Evolutionary conservation across 53 echinoderm and acorn worm species (phyloP).

Genomic region (Hippasteria phrygiana): DNA sequence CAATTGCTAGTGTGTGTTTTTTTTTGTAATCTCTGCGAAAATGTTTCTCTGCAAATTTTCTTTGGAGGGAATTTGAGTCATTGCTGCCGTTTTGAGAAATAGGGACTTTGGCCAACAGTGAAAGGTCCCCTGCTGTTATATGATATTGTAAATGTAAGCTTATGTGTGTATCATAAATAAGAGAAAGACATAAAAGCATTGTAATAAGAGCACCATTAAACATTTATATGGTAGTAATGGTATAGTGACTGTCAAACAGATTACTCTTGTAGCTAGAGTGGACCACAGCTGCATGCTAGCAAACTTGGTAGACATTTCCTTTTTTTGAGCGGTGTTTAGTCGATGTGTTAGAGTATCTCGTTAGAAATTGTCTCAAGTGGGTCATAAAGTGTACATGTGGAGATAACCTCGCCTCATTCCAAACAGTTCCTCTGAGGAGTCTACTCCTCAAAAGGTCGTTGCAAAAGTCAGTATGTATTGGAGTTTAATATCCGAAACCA

Average conservation of each 20-base stretch:
- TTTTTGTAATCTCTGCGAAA: neutral
- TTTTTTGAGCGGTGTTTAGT: too few relatives aligned
- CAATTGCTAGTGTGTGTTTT: neutral
- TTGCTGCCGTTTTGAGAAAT: neutral
- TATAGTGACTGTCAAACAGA: neutral
- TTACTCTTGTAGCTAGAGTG: too few relatives aligned
- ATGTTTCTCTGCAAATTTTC: neutral
- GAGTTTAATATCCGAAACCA: too few relatives aligned
- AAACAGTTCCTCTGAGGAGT: too few relatives aligned
- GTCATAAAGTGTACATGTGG: too few relatives aligned
- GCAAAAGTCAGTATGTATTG: too few relatives aligned
- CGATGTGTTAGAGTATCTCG: too few relatives aligned
- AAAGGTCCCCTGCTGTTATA: conserved; percentile 6
- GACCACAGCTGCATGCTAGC: too few relatives aligned
- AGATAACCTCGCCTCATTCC: too few relatives aligned
- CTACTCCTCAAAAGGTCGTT: too few relatives aligned
- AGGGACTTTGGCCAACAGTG: neutral
- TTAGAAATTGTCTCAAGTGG: too few relatives aligned
- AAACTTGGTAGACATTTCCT: too few relatives aligned
- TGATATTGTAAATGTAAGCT: conserved; percentile 60
- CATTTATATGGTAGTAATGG: conserved; percentile 32
- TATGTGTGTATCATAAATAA: conserved; percentile 23
- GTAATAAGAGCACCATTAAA: conserved; percentile 10
- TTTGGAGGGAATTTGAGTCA: neutral
- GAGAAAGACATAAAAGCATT: neutral